Evolutionary conservation across 1,140 invertebrate genomes (phyloP).

Genomic region (Mercenaria mercenaria): DNA sequence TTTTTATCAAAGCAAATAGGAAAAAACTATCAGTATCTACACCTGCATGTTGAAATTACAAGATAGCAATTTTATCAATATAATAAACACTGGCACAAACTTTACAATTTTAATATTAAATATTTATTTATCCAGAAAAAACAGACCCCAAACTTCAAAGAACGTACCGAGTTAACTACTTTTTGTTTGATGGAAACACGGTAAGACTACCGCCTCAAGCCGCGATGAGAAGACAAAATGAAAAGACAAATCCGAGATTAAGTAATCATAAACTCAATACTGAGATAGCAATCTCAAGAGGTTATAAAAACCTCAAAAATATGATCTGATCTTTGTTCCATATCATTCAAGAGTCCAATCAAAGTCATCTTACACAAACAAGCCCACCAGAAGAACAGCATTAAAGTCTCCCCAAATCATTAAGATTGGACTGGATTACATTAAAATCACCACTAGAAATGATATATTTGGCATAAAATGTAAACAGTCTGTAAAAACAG

Average conservation of each 20-base stretch:
- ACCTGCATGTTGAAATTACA: too few species aligned
- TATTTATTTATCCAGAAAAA: constrained; percentile 11
- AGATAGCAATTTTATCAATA: constrained; percentile 24
- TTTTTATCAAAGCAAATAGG: too few species aligned
- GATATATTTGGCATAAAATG: constrained; percentile 43
- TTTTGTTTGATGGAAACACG: neutral
- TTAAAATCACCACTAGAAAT: constrained; percentile 37
- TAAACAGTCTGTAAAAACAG: constrained; percentile 34
- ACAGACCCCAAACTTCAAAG: neutral
- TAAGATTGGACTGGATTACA: constrained; percentile 6
- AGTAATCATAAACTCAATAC: constrained; percentile 38
- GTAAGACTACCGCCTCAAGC: neutral
- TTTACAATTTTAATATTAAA: constrained; percentile 12
- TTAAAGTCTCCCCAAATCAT: constrained; percentile 22
- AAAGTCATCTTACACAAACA: constrained; percentile 41
- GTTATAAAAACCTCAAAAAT: constrained; percentile 22
- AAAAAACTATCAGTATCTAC: too few species aligned
- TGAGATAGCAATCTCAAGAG: neutral
- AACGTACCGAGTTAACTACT: neutral
- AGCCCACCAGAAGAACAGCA: neutral
- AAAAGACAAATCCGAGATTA: constrained; percentile 37
- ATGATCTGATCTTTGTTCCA: constrained; percentile 15
- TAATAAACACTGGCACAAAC: neutral
- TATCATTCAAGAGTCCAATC: constrained; percentile 13
- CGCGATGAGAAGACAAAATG: neutral